These are phyloP conservation scores for Pantherophis alleghaniensis DNA, from an alignment of 2,797 vertebrate species.

Conservation along the genomic window DNA sequence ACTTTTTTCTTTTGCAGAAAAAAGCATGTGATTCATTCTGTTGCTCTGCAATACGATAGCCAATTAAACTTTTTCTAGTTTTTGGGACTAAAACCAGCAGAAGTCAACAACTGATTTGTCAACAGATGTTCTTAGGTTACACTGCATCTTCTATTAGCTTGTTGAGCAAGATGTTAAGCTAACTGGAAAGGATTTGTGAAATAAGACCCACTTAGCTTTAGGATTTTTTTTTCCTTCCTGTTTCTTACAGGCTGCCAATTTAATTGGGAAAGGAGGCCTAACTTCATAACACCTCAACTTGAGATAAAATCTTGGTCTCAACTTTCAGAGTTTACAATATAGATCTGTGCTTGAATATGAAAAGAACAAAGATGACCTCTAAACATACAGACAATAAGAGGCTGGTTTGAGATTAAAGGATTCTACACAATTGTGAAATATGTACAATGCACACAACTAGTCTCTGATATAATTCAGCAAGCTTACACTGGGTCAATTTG, in stretches of 20 bases:
- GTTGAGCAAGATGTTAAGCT: constrained; percentile 34
- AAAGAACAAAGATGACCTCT: constrained; percentile 30
- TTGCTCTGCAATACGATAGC: not conserved
- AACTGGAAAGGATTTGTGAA: constrained; percentile 50
- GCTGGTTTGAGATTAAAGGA: constrained; percentile 6
- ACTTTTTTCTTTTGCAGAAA: constrained; percentile 3
- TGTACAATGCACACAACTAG: not conserved
- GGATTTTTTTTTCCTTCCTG: constrained; percentile 11
- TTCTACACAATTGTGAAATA: constrained; percentile 6
- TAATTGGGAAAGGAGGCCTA: constrained; percentile 50
- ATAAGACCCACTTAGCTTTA: constrained; percentile 49
- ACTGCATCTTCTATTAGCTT: constrained; percentile 40
- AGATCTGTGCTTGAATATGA: constrained; percentile 49
- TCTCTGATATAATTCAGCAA: constrained; percentile 8
- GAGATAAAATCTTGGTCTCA: constrained; percentile 50
- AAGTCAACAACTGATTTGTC: constrained; percentile 33
- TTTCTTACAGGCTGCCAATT: constrained; percentile 43
- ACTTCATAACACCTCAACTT: constrained; percentile 38
- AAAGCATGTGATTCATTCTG: constrained; percentile 8
- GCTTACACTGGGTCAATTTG: not conserved
- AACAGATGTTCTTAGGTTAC: constrained; percentile 24
- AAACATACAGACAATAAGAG: constrained; percentile 27
- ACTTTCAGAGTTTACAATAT: constrained; percentile 45
- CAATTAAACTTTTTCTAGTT: constrained; percentile 31
- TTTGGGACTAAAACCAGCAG: constrained; percentile 31